Evolutionary conservation across 1,140 invertebrate species (phyloP).

Genomic region (Sycobia sp.): DNA sequence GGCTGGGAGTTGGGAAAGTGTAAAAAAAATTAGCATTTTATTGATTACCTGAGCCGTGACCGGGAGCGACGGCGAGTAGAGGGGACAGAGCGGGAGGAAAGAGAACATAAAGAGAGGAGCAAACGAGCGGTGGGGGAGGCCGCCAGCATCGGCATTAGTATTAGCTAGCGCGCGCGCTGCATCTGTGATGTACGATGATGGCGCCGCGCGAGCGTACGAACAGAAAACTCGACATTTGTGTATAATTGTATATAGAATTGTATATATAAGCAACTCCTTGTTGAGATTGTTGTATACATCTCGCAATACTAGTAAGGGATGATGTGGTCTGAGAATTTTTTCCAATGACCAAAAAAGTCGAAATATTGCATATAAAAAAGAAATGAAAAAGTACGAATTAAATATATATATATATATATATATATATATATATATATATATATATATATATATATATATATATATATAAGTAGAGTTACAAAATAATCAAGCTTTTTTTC

Average conservation of each 20-base stretch:
- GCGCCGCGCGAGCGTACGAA: neutral
- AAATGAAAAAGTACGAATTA: neutral
- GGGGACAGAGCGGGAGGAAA: neutral
- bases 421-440: neutral
- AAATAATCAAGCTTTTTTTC: no score
- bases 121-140: neutral
- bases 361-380: no score
- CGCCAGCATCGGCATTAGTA: no score
- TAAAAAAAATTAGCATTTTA: constrained; percentile 64
- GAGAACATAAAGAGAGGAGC: no score
- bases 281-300: no score
- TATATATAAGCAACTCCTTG: no score
- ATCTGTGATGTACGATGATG: neutral
- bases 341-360: no score
- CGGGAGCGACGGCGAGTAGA: neutral
- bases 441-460: neutral
- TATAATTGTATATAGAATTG: no score
- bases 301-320: no score
- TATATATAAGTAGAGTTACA: no score
- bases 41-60: constrained; percentile 51
- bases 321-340: no score
- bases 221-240: no score
- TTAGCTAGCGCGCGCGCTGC: neutral
- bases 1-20: constrained; percentile 43
- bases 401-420: neutral